Conservation (phyloP, 2,113 vertebrate genomes). For the Calypte anna region DNA sequence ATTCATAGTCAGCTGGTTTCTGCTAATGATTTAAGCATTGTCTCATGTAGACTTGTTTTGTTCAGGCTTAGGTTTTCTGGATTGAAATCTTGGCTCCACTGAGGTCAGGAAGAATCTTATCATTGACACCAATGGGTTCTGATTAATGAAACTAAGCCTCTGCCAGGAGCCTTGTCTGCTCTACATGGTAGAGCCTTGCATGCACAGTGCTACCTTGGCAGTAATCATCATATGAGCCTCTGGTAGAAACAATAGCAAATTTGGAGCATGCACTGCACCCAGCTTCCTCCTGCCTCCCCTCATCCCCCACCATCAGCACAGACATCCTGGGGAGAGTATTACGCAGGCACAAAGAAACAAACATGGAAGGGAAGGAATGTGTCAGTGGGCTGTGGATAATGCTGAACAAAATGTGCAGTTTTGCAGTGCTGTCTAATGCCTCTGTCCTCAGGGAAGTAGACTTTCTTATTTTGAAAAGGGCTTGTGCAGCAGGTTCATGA, state of each 20-base stretch:
- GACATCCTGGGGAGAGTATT: neutral
- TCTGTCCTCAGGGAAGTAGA: conserved; percentile 13
- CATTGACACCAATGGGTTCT: neutral
- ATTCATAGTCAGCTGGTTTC: neutral
- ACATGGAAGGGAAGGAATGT: neutral
- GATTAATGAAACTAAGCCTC: neutral
- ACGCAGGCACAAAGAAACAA: neutral
- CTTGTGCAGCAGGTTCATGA: conserved; percentile 33
- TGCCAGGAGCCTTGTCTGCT: neutral
- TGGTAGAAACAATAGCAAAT: neutral
- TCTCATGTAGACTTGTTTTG: neutral
- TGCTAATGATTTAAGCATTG: neutral
- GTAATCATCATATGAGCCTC: neutral
- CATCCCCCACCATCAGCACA: neutral
- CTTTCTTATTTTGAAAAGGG: conserved; percentile 39
- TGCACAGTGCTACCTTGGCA: neutral
- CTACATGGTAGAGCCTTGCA: neutral
- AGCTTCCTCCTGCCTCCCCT: neutral
- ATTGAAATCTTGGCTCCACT: neutral
- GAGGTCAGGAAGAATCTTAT: neutral
- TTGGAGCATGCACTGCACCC: neutral
- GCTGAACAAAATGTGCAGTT: conserved; percentile 23
- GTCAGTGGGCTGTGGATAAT: conserved; percentile 13
- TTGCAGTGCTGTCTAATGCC: conserved; percentile 41
- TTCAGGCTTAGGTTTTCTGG: neutral